These are phyloP conservation scores for Melanotaenia boesemani DNA, from an alignment of 2,797 vertebrate species.

Conservation along the genomic window DNA sequence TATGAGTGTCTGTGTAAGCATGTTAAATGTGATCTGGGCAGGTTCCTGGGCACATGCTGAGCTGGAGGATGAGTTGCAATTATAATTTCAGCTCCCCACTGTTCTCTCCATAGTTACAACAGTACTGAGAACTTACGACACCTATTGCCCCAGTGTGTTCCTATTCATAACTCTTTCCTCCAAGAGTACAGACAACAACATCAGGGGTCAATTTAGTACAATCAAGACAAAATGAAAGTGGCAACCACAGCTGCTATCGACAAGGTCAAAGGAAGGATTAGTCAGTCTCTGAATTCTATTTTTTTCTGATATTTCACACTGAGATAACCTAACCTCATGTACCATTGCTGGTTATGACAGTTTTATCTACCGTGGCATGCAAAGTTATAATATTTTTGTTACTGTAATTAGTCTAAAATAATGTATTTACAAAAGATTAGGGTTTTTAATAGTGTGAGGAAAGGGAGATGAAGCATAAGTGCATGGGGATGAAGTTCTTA, in stretches of 20 bases:
- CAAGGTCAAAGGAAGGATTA: constrained; percentile 7
- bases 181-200: constrained; percentile 39
- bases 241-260: constrained; percentile 8
- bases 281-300: constrained; percentile 6
- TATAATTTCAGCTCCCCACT: constrained; percentile 72
- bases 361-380: neutral
- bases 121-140: constrained; percentile 56
- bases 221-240: constrained; percentile 47
- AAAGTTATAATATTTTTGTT: neutral
- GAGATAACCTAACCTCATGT: neutral
- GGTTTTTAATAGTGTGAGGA: too few species aligned
- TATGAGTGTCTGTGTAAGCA: constrained; percentile 37
- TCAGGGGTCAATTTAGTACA: constrained; percentile 48
- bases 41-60: constrained; percentile 67
- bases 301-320: constrained; percentile 11
- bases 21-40: constrained; percentile 71
- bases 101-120: constrained; percentile 64
- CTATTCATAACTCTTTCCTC: constrained; percentile 53
- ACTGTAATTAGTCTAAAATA: neutral
- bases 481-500: too few species aligned
- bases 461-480: neutral
- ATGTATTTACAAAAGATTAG: too few species aligned
- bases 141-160: constrained; percentile 48
- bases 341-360: neutral
- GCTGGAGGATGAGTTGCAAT: constrained; percentile 70